Evolutionary conservation across 2,888 invertebrate species (phyloP).

Genomic region (Caenorhabditis sp.): DNA sequence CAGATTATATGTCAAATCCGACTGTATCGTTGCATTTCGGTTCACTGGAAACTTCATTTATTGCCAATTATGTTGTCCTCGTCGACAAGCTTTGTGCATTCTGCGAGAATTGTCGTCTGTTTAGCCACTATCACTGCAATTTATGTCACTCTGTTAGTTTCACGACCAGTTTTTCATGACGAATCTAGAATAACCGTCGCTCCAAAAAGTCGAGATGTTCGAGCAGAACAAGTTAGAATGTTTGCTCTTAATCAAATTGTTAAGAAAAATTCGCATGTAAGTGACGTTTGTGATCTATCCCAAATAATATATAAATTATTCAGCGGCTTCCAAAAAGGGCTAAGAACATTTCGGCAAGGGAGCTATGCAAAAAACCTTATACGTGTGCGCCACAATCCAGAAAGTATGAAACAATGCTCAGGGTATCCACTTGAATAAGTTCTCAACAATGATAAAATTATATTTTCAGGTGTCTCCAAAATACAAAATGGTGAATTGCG

Average conservation of each 20-base stretch:
- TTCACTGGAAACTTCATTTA: constrained; percentile 25
- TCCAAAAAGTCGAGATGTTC: constrained; percentile 24
- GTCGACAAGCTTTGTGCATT: constrained; percentile 4
- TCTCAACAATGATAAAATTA: no score
- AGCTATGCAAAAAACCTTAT: constrained; percentile 28
- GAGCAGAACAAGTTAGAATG: constrained; percentile 39
- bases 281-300: not conserved
- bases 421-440: constrained; percentile 12
- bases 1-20: constrained; percentile 41
- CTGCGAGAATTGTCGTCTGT: constrained; percentile 21
- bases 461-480: constrained; percentile 47
- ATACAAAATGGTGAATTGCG: constrained; percentile 70
- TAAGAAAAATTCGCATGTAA: constrained; percentile 42
- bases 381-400: constrained; percentile 38
- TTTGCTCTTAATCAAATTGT: constrained; percentile 49
- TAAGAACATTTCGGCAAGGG: constrained; percentile 29
- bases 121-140: constrained; percentile 18
- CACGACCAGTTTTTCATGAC: constrained; percentile 13
- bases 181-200: constrained; percentile 6
- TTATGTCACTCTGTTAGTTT: constrained; percentile 20
- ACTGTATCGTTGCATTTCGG: constrained; percentile 13
- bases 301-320: constrained; percentile 7
- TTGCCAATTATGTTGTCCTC: constrained; percentile 38
- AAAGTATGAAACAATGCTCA: constrained; percentile 55
- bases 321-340: constrained; percentile 38